Conservation (phyloP, 2,888 invertebrate genomes). For the Rhagophthalmus giganteus region DNA sequence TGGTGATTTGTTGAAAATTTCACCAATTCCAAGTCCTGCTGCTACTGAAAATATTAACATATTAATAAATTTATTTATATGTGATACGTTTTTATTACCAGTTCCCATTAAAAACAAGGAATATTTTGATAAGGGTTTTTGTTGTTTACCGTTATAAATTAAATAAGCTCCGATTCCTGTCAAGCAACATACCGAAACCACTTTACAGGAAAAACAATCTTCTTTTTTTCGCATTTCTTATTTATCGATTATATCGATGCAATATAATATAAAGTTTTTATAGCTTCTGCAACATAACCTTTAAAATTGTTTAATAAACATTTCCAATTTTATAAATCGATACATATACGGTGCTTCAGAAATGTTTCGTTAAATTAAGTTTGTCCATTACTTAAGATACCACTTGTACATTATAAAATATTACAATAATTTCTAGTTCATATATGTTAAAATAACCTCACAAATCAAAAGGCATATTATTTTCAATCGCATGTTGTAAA, state of each 20-base stretch:
- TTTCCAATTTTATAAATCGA: too few species aligned
- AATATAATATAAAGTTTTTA: neutral
- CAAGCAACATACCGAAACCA: slow-evolving; percentile 46
- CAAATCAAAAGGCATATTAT: too few species aligned
- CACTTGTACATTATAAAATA: too few species aligned
- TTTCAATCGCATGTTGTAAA: too few species aligned
- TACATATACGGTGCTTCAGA: neutral
- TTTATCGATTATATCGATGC: neutral
- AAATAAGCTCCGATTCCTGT: slow-evolving; percentile 49
- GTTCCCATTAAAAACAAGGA: slow-evolving; percentile 43
- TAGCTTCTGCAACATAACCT: too few species aligned
- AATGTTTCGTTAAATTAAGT: neutral
- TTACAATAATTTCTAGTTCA: too few species aligned
- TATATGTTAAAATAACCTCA: too few species aligned
- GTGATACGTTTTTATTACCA: slow-evolving; percentile 38
- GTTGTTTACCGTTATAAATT: slow-evolving; percentile 41
- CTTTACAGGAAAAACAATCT: slow-evolving; percentile 48
- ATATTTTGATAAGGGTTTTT: slow-evolving; percentile 39
- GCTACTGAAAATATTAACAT: slow-evolving; percentile 40
- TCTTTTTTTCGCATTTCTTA: slow-evolving; percentile 25
- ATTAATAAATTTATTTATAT: neutral
- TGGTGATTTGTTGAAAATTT: slow-evolving; percentile 49
- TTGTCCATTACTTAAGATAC: too few species aligned
- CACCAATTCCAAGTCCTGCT: slow-evolving; percentile 47
- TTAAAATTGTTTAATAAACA: too few species aligned